phyloP scores from a whole-genome alignment of 2,888 invertebrate genomes.

The Rotaria macrura region DNA sequence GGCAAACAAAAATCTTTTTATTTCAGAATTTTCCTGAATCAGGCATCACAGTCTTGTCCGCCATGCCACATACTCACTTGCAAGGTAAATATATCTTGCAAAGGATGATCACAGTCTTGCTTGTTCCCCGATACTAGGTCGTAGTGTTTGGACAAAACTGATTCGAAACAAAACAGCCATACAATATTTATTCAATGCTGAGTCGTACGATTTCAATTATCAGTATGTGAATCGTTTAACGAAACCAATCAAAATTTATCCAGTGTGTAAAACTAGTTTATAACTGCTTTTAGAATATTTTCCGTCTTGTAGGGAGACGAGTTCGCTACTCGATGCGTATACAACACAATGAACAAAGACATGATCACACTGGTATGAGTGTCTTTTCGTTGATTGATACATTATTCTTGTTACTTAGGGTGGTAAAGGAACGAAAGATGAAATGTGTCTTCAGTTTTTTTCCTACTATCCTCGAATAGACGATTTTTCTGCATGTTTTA shows the following conservation, averaged over 20 bases:
- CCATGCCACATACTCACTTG: conserved; percentile 7
- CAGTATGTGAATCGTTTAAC: conserved; percentile 18
- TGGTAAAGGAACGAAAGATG: conserved; percentile 23
- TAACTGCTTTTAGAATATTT: too few relatives aligned
- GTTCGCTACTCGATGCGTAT: conserved; percentile 24
- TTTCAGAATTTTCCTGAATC: neutral
- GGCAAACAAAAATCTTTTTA: too few relatives aligned
- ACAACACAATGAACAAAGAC: conserved; percentile 2
- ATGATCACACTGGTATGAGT: conserved; percentile 22
- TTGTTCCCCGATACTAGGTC: too few relatives aligned
- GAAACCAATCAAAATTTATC: neutral
- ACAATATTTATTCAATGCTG: conserved; percentile 18
- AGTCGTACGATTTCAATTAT: conserved; percentile 30
- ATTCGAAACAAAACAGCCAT: conserved; percentile 24
- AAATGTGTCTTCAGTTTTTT: conserved; percentile 30
- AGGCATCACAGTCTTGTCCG: conserved; percentile 14
- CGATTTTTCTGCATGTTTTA: conserved; percentile 16
- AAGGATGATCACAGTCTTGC: too few relatives aligned
- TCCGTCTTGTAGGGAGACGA: neutral
- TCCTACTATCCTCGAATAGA: conserved; percentile 22
- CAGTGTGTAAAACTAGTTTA: too few relatives aligned
- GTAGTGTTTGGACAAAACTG: conserved; percentile 21
- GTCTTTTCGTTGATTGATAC: neutral
- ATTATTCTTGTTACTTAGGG: conserved; percentile 8
- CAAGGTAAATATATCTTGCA: neutral